Evolutionary conservation across 2,888 invertebrate species (phyloP).

Genomic region (Emmelina monodactyla): DNA sequence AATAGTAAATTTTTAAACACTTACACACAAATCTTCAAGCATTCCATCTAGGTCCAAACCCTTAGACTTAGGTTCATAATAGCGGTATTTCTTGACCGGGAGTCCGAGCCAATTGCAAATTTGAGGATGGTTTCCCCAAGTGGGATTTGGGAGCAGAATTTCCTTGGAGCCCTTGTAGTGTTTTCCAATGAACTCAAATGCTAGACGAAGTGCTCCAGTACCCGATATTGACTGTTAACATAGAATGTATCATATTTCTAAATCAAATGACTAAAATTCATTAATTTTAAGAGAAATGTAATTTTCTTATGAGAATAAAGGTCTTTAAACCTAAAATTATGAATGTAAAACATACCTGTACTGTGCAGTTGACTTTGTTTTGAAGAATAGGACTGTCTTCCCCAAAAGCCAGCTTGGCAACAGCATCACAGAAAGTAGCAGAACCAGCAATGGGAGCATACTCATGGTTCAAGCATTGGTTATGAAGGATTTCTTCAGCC

Average conservation of each 20-base stretch:
- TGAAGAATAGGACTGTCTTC: constrained; percentile 72
- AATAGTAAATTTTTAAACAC: too few relatives aligned
- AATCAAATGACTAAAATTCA: constrained; percentile 2
- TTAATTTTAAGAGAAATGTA: constrained; percentile 1
- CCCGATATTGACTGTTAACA: constrained; percentile 84
- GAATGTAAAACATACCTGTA: constrained; percentile 60
- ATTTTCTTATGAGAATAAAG: background rate
- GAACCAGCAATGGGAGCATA: constrained; percentile 93
- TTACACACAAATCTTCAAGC: constrained; percentile 85
- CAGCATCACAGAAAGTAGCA: constrained; percentile 82
- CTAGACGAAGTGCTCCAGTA: constrained; percentile 95
- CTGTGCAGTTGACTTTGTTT: constrained; percentile 75
- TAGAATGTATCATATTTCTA: constrained; percentile 19
- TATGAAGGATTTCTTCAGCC: constrained; percentile 82
- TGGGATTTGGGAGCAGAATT: constrained; percentile 88
- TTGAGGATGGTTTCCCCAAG: constrained; percentile 98
- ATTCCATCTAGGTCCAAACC: constrained; percentile 93
- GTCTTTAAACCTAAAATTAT: background rate
- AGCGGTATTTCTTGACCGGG: constrained; percentile 87
- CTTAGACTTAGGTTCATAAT: constrained; percentile 92
- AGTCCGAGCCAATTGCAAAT: constrained; percentile 90
- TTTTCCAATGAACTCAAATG: constrained; percentile 84
- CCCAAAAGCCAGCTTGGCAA: constrained; percentile 89
- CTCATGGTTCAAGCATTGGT: constrained; percentile 85
- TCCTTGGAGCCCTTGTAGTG: constrained; percentile 84